Percentiles rank a stretch among this genome's conserved stretches.
Conservation (phyloP, 2,113 vertebrate species). For the Crotalus horridus region DNA sequence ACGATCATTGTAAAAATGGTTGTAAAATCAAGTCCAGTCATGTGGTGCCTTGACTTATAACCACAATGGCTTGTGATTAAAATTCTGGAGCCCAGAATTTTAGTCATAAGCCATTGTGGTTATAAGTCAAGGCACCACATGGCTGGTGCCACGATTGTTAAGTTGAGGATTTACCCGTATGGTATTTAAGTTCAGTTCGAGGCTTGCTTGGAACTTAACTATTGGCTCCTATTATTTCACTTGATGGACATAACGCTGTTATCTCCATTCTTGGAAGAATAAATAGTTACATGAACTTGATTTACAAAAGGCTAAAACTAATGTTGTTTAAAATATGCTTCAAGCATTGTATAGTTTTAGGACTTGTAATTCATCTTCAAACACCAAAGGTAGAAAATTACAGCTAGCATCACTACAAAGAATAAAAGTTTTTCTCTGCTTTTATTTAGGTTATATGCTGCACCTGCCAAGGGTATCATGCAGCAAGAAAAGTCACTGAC, state of each 20-base stretch:
- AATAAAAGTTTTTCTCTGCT: slow-evolving; percentile 39
- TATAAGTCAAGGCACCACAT: too few species aligned
- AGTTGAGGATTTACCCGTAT: not conserved
- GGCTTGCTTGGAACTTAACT: not conserved
- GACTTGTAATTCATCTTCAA: not conserved
- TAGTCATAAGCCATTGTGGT: too few species aligned
- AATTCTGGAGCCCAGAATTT: not conserved
- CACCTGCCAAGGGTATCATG: slow-evolving; percentile 74
- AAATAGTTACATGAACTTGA: not conserved
- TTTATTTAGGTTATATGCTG: slow-evolving; percentile 86
- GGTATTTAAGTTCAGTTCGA: not conserved
- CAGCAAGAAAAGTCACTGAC: slow-evolving; percentile 72
- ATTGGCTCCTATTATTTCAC: not conserved
- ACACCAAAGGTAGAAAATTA: not conserved
- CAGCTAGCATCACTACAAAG: not conserved
- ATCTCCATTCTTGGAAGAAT: not conserved
- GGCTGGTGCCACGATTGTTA: not conserved
- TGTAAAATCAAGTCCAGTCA: not conserved
- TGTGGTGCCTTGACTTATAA: not conserved
- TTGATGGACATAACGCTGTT: not conserved
- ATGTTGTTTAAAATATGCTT: not conserved
- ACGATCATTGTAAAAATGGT: not conserved
- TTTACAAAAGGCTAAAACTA: not conserved
- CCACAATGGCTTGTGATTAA: not conserved
- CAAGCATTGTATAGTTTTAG: not conserved